A percentile compares a stretch with the other conserved stretches of the same genome.
Evolutionary conservation across 2,113 vertebrate genomes (phyloP).

Genomic region (Triplophysa tibetana): DNA sequence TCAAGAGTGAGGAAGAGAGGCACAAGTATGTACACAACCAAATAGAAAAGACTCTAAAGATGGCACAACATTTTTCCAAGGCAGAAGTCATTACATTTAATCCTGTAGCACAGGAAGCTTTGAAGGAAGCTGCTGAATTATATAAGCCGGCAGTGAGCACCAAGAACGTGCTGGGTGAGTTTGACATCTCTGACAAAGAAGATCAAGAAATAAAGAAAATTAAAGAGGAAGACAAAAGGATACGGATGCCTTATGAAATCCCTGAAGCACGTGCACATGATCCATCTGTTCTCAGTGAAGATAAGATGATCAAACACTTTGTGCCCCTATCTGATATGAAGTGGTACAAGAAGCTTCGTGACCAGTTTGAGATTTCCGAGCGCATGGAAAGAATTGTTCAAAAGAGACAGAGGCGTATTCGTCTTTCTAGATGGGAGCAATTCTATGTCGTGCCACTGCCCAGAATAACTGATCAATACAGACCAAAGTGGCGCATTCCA

Average conservation of each 20-base stretch:
- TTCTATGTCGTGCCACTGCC: constrained; percentile 97
- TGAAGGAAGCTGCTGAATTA: constrained; percentile 89
- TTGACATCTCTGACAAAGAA: constrained; percentile 76
- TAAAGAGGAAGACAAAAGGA: constrained; percentile 79
- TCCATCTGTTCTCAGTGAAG: constrained; percentile 80
- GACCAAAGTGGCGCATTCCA: constrained; percentile 94
- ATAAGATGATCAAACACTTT: constrained; percentile 89
- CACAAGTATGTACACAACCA: constrained; percentile 84
- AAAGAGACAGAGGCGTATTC: constrained; percentile 93
- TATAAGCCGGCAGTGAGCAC: constrained; percentile 97
- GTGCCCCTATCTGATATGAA: constrained; percentile 98
- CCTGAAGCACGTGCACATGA: constrained; percentile 84
- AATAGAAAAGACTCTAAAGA: constrained; percentile 94
- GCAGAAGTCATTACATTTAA: constrained; percentile 85
- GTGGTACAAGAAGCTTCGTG: constrained; percentile 93
- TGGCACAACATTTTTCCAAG: constrained; percentile 89
- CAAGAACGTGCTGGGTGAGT: constrained; percentile 93
- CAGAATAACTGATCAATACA: constrained; percentile 96
- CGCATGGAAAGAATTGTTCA: constrained; percentile 87
- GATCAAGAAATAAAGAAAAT: constrained; percentile 82
- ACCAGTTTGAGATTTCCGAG: constrained; percentile 91
- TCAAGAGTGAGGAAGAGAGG: constrained; percentile 86
- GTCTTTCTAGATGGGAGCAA: constrained; percentile 98
- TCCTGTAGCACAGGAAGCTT: constrained; percentile 89
- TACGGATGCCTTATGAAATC: constrained; percentile 95